These are phyloP conservation scores for Calameuta filiformis DNA, from an alignment of 2,888 invertebrate species.

Conservation along the genomic window DNA sequence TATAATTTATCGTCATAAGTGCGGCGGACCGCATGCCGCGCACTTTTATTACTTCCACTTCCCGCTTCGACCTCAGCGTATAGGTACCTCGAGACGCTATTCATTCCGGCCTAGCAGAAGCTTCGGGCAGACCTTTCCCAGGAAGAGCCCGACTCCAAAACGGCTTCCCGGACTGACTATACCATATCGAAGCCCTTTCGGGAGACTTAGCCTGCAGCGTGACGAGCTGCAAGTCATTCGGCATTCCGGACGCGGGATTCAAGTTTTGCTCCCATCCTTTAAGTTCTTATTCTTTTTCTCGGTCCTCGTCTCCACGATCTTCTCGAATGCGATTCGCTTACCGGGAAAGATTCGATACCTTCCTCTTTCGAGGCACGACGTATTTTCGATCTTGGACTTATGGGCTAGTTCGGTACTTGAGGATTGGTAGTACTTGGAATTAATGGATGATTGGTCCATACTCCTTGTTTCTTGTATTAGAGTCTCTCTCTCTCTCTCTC, in stretches of 20 bases:
- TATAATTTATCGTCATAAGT: neutral
- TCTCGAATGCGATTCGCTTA: neutral
- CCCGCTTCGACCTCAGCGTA: neutral
- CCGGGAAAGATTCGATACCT: neutral
- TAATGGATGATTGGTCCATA: neutral
- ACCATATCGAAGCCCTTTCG: neutral
- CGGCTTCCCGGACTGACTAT: neutral
- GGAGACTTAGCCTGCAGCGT: conserved; percentile 21
- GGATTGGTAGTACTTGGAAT: neutral
- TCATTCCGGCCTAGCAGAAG: neutral
- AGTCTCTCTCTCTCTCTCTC: neutral
- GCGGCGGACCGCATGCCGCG: neutral
- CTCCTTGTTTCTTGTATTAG: neutral
- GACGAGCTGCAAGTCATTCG: conserved; percentile 34
- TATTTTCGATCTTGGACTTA: neutral
- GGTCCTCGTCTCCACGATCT: neutral
- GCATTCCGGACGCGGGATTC: conserved; percentile 28
- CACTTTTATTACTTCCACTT: neutral
- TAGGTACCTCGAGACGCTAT: neutral
- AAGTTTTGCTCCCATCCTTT: neutral
- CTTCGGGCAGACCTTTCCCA: neutral
- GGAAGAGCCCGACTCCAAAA: neutral
- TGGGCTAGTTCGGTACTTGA: neutral
- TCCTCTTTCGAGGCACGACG: neutral
- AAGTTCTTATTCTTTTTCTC: neutral